These are phyloP conservation scores for Tenthredo mesomela DNA, from an alignment of 2,888 invertebrate species.

Conservation along the genomic window DNA sequence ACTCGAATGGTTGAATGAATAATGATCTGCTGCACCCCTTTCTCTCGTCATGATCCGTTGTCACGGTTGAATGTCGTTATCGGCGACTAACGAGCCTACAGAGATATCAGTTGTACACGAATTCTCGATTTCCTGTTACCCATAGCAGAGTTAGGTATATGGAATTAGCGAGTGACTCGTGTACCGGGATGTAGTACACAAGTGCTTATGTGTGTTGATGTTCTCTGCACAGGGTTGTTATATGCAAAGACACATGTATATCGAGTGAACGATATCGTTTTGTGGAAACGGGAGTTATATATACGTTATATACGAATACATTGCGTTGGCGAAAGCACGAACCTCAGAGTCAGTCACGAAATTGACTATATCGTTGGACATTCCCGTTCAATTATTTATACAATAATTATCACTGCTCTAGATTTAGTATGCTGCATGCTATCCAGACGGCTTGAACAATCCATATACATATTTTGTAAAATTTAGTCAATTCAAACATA, in stretches of 20 bases:
- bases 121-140: constrained; percentile 35
- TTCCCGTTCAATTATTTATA: constrained; percentile 21
- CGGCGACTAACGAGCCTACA: constrained; percentile 32
- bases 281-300: background rate
- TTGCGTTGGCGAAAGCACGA: background rate
- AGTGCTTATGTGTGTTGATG: constrained; percentile 3
- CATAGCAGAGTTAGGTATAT: background rate
- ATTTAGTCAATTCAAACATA: constrained; percentile 20
- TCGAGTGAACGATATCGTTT: constrained; percentile 1
- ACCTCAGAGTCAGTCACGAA: background rate
- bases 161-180: constrained; percentile 21
- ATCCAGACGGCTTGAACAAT: background rate
- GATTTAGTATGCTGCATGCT: background rate
- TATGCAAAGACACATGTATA: constrained; percentile 16
- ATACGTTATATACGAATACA: background rate
- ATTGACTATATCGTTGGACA: background rate
- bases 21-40: constrained; percentile 7
- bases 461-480: constrained; percentile 1
- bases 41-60: constrained; percentile 35
- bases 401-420: constrained; percentile 20
- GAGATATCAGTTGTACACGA: constrained; percentile 45
- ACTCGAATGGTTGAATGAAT: background rate
- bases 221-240: background rate
- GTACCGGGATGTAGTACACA: constrained; percentile 30
- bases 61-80: constrained; percentile 33